Conservation (phyloP, 2,113 vertebrate species). For the Ovibos moschatus region DNA sequence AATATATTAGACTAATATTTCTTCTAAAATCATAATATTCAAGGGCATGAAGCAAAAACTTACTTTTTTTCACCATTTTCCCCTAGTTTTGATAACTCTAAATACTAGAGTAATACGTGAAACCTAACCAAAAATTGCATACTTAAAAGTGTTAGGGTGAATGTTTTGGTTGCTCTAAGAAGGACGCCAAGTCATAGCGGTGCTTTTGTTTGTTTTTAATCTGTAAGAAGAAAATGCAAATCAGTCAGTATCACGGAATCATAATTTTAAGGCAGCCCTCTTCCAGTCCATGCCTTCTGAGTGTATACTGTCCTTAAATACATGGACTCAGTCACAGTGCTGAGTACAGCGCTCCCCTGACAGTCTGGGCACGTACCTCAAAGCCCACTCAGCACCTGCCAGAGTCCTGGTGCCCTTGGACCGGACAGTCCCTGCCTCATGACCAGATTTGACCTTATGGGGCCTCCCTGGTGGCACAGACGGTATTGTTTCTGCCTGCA, state of each 20-base stretch:
- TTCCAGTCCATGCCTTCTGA: not conserved
- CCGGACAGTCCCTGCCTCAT: not conserved
- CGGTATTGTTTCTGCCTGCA: not conserved
- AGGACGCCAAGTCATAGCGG: not conserved
- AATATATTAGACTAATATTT: constrained; percentile 1
- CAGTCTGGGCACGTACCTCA: not conserved
- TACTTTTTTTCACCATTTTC: not conserved
- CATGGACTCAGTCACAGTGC: too few relatives aligned
- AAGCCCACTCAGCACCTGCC: not conserved
- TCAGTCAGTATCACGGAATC: not conserved
- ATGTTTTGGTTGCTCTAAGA: not conserved
- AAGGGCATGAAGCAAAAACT: not conserved
- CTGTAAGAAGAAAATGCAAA: not conserved
- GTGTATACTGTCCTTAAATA: not conserved
- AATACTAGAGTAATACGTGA: not conserved
- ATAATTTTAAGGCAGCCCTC: not conserved
- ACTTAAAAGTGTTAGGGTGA: not conserved
- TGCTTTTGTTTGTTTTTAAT: not conserved
- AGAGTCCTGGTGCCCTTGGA: not conserved
- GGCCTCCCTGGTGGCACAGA: not conserved
- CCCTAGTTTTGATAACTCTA: not conserved
- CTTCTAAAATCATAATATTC: not conserved
- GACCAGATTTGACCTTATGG: not conserved
- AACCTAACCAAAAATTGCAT: not conserved
- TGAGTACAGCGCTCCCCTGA: not conserved